Conservation (phyloP, 2,797 vertebrate species). For the Artibeus lituratus region DNA sequence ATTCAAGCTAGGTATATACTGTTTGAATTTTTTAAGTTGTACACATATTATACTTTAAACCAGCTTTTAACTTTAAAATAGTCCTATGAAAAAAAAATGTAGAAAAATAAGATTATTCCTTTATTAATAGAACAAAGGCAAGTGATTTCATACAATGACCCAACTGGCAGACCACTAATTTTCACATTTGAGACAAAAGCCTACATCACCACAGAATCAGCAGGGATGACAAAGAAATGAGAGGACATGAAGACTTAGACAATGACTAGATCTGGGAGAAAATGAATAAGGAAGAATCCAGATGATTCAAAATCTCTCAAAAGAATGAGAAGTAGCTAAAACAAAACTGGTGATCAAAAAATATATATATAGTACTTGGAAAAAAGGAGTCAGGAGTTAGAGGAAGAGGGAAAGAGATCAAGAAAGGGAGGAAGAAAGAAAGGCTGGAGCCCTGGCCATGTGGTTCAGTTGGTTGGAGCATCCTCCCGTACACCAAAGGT, state of each 20-base stretch:
- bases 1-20: not conserved
- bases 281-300: not conserved
- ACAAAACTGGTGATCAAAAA: not conserved
- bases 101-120: not conserved
- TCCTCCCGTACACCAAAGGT: no score
- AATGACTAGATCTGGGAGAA: not conserved
- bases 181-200: not conserved
- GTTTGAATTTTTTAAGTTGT: not conserved
- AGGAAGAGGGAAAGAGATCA: not conserved
- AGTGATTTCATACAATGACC: not conserved
- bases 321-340: not conserved
- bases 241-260: not conserved
- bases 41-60: not conserved
- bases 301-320: not conserved
- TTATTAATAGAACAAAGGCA: not conserved
- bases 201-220: not conserved
- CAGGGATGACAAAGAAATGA: not conserved
- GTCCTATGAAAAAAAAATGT: not conserved
- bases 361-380: not conserved
- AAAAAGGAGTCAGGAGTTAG: not conserved
- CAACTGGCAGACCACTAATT: not conserved
- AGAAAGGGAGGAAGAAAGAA: not conserved
- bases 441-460: no score
- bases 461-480: no score
- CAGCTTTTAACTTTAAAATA: not conserved